Evolutionary conservation across 2,888 invertebrate species (phyloP).

Genomic region (Conistra vaccinii): DNA sequence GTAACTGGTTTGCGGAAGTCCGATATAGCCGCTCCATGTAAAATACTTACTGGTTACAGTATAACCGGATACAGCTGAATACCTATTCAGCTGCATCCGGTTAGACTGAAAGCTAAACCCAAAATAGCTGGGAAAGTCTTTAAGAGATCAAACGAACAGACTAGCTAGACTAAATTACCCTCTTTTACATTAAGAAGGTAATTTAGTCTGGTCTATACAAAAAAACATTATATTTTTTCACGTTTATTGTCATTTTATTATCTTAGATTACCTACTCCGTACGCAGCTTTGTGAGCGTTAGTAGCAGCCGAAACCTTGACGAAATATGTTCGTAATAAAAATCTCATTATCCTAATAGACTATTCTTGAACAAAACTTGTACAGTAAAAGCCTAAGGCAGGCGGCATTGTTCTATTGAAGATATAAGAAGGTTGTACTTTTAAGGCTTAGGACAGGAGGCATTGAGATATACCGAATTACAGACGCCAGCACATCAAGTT

Average conservation of each 20-base stretch:
- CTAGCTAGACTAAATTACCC: background rate
- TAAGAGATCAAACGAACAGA: background rate
- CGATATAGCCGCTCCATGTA: no score
- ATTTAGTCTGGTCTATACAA: no score
- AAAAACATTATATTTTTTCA: no score
- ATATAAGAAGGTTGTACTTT: background rate
- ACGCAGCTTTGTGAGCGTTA: background rate
- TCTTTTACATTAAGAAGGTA: no score
- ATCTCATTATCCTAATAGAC: constrained; percentile 27
- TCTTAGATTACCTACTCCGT: constrained; percentile 6
- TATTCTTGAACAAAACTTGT: background rate
- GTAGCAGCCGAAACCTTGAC: constrained; percentile 1
- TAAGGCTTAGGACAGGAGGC: background rate
- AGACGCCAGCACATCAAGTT: no score
- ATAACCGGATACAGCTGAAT: no score
- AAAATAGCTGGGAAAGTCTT: no score
- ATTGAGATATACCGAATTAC: background rate
- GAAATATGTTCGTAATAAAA: constrained; percentile 19
- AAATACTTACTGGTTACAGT: no score
- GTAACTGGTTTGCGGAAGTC: no score
- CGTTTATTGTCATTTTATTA: constrained; percentile 8
- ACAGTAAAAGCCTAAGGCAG: background rate
- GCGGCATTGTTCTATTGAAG: background rate
- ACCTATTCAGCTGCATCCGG: no score
- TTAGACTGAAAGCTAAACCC: no score